phyloP scores from a whole-genome alignment of 2,113 vertebrate species.

The Ciconia maguari region DNA sequence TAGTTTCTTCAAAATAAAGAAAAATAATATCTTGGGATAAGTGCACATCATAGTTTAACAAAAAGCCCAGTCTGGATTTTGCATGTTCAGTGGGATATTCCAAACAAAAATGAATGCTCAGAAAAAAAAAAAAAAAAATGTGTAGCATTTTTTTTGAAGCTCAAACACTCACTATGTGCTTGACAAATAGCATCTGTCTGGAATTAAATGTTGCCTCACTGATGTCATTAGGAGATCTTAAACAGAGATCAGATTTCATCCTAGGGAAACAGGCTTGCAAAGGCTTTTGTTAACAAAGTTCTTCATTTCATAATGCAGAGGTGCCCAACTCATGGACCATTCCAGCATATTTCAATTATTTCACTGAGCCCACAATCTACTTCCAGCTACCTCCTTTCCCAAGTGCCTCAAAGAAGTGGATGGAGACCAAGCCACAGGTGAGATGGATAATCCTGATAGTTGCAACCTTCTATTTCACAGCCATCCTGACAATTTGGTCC shows the following conservation, averaged over 20 bases:
- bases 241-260: constrained; percentile 9
- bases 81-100: background rate
- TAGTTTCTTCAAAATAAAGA: constrained; percentile 40
- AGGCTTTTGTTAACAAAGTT: constrained; percentile 3
- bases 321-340: background rate
- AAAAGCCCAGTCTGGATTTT: background rate
- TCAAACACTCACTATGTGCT: background rate
- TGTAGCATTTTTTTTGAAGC: constrained; percentile 7
- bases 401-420: background rate
- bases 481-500: background rate
- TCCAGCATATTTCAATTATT: background rate
- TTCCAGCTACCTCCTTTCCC: background rate
- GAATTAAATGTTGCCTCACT: background rate
- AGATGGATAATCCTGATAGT: background rate
- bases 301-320: background rate
- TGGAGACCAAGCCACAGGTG: background rate
- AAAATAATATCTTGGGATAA: constrained; percentile 18
- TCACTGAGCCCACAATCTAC: background rate
- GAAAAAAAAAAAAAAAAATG: no score
- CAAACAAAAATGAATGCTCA: constrained; percentile 9
- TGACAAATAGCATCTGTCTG: constrained; percentile 32
- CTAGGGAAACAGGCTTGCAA: background rate
- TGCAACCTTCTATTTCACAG: background rate
- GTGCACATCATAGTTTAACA: background rate
- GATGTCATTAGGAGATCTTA: background rate